Base-by-base conservation (phyloP, 2,888 invertebrate species). In the Melangyna quadrimaculata region DNA sequence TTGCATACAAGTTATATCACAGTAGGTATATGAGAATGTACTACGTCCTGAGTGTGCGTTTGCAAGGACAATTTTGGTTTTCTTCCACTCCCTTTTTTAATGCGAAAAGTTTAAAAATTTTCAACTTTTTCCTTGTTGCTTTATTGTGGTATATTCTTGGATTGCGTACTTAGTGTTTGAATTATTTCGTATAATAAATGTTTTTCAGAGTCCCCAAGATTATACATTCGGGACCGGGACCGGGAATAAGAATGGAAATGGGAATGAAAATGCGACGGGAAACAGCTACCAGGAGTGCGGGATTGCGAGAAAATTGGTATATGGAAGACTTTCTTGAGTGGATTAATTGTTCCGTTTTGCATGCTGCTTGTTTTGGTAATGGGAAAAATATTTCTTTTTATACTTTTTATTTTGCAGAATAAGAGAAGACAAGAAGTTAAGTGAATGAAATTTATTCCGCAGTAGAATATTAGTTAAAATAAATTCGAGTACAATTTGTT, bases 181-280 rank as follows among this genome's bases (percentile, higher is more conserved):
- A 43, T 74, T 79, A 67, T 79, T 84, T 84, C 67, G 63, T 65
- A 74, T 70, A 78, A 74, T 57, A 70, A 78, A 83, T 83, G 83
- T 65, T 78, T 83, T 61, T 29, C 22, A 63, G 35, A 55, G 73
- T 78, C 78, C 70, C 22, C 71, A 79, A 19, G 65, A 79, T 78
- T 67, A 67, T 51, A 67, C 67, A 61, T 51, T 32, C 24, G 29
- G 45, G 65, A 27, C 12, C 12, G 29, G 63, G 40, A 55, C 6
- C 22, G 17, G n/a, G 1, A 19, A 19, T 12, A 12, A 14, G 14
- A 48, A 24, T 22, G 8, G 8, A 14, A 6, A 24, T 51, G 14
- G 14, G 19, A 3, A 14, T 3, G 3, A 7, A n/a, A 4, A 4
- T 10, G 37, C 3, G 3, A 14, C 37, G 2, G 6, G 22, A 27